Evolutionary conservation across 2,888 invertebrate species (phyloP), one percentile per base, ranked within the genome.

Genomic region (Stenichneumon culpator): DNA sequence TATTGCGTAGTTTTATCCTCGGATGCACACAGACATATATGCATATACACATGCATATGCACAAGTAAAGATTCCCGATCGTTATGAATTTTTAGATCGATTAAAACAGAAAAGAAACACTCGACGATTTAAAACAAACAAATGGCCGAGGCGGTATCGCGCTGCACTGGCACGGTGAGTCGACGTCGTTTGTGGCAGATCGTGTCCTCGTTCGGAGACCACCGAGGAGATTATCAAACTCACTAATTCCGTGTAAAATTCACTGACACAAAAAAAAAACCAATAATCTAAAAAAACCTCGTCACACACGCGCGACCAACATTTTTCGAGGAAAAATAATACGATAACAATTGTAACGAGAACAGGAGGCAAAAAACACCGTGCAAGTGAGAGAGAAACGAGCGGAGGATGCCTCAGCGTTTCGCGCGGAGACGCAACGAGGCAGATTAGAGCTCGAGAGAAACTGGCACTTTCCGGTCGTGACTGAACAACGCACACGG

Each of bases 401-500:
- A 80, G 82, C 47, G 44, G 25, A 74, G 68, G 72, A 85, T 83
- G 72, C 77, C 79, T 74, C 44, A 73, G 86, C 79, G 73, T 86
- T 86, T 86, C 73, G 84, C 86, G 87, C 86, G 87, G 85, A 83
- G 82, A 86, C 83, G 82, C 86, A 89, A 89, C 90, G 92, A 91
- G 91, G 90, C 92, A 47, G 92, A 92, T 92, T 90, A 91, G 91
- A 86, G 86, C 87, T 87, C 91, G 90, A 90, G 92, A 92, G 92
- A 92, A 92, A 92, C 92, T 92, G 92, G 92, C 92, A 92, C 92
- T 92, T 92, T 92, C 92, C 92, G 92, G 92, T 92, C 90, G 91
- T 89, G 90, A 90, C 90, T 87, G 87, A 88, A 79, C 87, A 81
- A 88, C 87, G 87, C 87, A 88, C 88, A 86, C 87, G 84, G 82